Evolutionary conservation across 2,888 invertebrate genomes (phyloP), one percentile per base, ranked within the genome.

Genomic region (Cryptosula pallasiana): DNA sequence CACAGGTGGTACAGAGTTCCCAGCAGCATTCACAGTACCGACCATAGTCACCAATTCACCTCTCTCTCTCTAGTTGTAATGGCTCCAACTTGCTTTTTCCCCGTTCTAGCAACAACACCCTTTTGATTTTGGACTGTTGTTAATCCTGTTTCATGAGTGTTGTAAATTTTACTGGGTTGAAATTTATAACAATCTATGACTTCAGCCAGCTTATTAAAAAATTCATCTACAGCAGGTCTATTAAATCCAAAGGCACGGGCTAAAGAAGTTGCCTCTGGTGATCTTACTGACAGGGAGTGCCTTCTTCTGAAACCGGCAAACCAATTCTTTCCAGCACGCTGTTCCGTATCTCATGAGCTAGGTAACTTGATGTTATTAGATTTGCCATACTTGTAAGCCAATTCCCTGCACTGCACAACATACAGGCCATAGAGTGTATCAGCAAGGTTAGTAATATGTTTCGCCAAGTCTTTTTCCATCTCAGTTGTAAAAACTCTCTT

Each of bases 31-130:
- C 1, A 75, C 72, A n/a, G 74, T 71, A 0, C 9, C 2, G 25
- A 55, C 69, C 1, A 72, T 20, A 0, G 75, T 76, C 0, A 76
- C 76, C n/a, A 74, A 57, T 57, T 71, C 25, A n/a, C 75, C 75
- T 25, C 74, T 57, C 76, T 69, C 76, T 58, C 58, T 20, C 25
- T 29, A 69, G 25, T 32, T 69, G 69, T 69, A 9, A 20, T 32
- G 29, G 32, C 69, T 32, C 69, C 69, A 69, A 69, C 69, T 69
- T 69, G 69, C 25, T 29, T n/a, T 34, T 69, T 69, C 9, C 69
- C 69, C 5, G 27, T 69, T 25, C 29, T 69, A 25, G 69, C 20
- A 25, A 69, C 29, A n/a, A 69, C 69, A 13, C 29, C 29, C 9
- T n/a, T 29, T 29, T 25, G 32, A 20, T 29, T 32, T 69, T 69